Conservation (phyloP, 2,888 invertebrate genomes). For the Microchrysa polita region DNA sequence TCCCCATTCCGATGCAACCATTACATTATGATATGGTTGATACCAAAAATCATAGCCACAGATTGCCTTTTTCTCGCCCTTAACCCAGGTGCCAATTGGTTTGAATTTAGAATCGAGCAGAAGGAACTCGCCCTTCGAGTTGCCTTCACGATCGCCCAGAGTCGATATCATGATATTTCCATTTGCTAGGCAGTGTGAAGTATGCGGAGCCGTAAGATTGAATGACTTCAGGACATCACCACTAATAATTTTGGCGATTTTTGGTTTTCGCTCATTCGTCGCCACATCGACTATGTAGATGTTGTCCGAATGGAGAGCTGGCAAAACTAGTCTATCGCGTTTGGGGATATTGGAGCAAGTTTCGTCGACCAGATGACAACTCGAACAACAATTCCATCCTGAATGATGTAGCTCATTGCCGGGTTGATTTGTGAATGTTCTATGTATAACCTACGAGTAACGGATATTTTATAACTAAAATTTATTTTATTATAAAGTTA, state of each 20-base stretch:
- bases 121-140: constrained; percentile 87
- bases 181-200: constrained; percentile 90
- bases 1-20: constrained; percentile 94
- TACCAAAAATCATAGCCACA: constrained; percentile 99
- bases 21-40: constrained; percentile 90
- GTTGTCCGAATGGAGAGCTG: constrained; percentile 81
- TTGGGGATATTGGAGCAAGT: constrained; percentile 65
- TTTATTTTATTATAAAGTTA: neutral
- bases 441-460: constrained; percentile 80
- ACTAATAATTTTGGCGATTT: constrained; percentile 82
- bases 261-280: constrained; percentile 77
- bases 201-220: constrained; percentile 87
- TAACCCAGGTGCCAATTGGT: constrained; percentile 77
- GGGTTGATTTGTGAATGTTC: constrained; percentile 78
- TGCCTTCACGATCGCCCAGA: constrained; percentile 88
- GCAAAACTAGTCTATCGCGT: constrained; percentile 84
- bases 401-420: constrained; percentile 95
- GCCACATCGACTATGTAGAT: constrained; percentile 86
- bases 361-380: constrained; percentile 73
- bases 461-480: neutral
- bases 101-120: constrained; percentile 83
- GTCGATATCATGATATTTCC: constrained; percentile 96
- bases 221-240: constrained; percentile 78
- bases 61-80: constrained; percentile 71
- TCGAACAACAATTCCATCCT: constrained; percentile 97